A percentile compares a stretch with the other conserved stretches of the same genome.
Evolutionary conservation across 2,113 vertebrate species (phyloP).

Genomic region (Sinocyclocheilus grahami): DNA sequence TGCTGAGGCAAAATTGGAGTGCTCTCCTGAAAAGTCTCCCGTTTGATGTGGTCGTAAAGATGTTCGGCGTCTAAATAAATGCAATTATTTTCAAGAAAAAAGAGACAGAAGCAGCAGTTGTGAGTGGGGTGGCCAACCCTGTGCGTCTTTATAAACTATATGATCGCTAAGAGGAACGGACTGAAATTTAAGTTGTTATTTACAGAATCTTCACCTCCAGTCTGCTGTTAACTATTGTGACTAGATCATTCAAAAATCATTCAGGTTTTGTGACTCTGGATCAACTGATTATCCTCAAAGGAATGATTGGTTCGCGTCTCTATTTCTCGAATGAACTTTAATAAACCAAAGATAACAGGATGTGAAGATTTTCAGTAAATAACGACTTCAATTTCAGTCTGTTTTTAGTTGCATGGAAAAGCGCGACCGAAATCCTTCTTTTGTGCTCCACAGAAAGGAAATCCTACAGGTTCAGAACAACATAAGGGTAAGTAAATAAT

Average conservation of each 20-base stretch:
- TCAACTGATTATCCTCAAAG: not conserved
- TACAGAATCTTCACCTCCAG: not conserved
- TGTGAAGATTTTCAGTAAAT: not conserved
- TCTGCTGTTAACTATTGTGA: too few species aligned
- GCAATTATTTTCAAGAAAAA: too few species aligned
- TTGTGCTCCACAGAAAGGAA: slow-evolving; percentile 20
- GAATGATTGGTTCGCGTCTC: not conserved
- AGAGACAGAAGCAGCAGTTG: too few species aligned
- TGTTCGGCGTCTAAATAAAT: too few species aligned
- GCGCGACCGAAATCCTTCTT: not conserved
- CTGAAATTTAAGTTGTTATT: too few species aligned
- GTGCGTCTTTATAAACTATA: too few species aligned
- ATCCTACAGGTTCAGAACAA: not conserved
- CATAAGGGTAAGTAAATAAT: slow-evolving; percentile 1
- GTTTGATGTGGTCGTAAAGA: too few species aligned
- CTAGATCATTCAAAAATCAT: not conserved
- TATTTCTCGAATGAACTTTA: too few species aligned
- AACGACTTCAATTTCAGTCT: too few species aligned
- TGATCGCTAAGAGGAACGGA: not conserved
- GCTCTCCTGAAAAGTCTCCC: too few species aligned
- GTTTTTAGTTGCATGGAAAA: slow-evolving; percentile 17
- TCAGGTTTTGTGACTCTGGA: not conserved
- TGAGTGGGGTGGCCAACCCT: too few species aligned
- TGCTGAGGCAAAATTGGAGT: too few species aligned
- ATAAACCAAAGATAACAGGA: not conserved